Base-by-base conservation (phyloP, 1,140 invertebrate species). In the Drosophila virilis region DNA sequence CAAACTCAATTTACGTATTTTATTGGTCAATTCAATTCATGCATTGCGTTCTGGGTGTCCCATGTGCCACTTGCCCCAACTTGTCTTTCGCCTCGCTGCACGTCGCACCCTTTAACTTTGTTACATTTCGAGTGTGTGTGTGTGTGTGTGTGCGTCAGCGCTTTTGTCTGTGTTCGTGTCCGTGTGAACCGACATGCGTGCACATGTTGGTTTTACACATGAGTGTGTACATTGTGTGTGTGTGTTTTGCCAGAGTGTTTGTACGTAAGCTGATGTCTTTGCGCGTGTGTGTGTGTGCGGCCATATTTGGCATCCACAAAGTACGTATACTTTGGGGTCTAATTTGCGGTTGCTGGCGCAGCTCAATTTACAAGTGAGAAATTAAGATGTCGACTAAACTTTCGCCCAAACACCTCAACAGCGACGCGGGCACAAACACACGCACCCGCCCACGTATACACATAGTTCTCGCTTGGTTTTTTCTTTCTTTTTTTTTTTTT, bases 341-440 rank as follows among this genome's bases (percentile, higher is more conserved):
- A 86, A 86, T 86, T 86, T 86, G 82, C 76, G 82, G 82, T 88
- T 78, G 83, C 82, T 88, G 82, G 76, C 82, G 83, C 82, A 86
- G 83, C 82, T 86, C 83, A 86, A 86, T 86, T 86, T 86, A 86
- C 83, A 88, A 86, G 82, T 88, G 83, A 88, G 82, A 88, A 86
- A 86, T 86, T 86, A 86, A 86, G 83, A 86, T 86, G 82, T 86
- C 79, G 82, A 77, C 78, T 78, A 78, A 85, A 86, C 69, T 85
- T 86, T 86, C 62, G 65, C 38, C 54, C 66, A 75, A 86, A 69
- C 71, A 74, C 59, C 58, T 68, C 51, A 68, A 42, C 43, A 40
- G 60, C 45, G 15, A 9, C 48, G 8, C 38, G 8, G 8, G 3
- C 35, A 32, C 8, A 57, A 13, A 70, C 54, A 74, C 55, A 58